Percentiles rank a stretch among this genome's conserved stretches.
These are phyloP conservation scores for Terrapene triunguis DNA, from an alignment of 2,113 vertebrate species.

Conservation along the genomic window DNA sequence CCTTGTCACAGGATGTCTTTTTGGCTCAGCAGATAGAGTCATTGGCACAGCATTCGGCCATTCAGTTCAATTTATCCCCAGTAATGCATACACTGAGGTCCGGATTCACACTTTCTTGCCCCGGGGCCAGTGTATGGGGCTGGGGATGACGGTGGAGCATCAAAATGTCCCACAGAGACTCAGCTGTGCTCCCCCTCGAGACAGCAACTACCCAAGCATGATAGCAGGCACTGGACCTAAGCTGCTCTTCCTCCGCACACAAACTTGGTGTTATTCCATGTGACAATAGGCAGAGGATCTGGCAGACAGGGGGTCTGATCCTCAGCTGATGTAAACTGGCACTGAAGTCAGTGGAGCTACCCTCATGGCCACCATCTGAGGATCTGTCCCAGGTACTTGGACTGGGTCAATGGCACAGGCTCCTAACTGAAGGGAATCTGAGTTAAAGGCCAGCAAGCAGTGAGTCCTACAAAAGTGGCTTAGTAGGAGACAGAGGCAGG, in stretches of 20 bases:
- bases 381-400: neutral
- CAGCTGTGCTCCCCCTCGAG: neutral
- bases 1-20: neutral
- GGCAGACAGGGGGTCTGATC: neutral
- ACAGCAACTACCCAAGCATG: neutral
- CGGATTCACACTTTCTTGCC: neutral
- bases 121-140: rapidly evolving
- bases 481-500: neutral
- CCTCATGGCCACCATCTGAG: neutral
- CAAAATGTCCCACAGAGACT: neutral
- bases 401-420: neutral
- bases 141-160: neutral
- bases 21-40: neutral
- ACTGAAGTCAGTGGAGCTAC: neutral
- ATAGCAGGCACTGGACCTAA: neutral
- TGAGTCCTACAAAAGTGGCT: neutral
- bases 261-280: neutral
- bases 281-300: neutral
- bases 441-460: too few relatives aligned
- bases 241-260: too few relatives aligned
- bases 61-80: neutral
- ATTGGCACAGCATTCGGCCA: neutral
- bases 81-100: neutral
- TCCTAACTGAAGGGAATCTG: neutral
- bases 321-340: neutral